Percentiles rank a stretch among this genome's conserved stretches.
Evolutionary conservation across 2,797 vertebrate genomes (phyloP).

Genomic region (Micropoecilia bifurca): DNA sequence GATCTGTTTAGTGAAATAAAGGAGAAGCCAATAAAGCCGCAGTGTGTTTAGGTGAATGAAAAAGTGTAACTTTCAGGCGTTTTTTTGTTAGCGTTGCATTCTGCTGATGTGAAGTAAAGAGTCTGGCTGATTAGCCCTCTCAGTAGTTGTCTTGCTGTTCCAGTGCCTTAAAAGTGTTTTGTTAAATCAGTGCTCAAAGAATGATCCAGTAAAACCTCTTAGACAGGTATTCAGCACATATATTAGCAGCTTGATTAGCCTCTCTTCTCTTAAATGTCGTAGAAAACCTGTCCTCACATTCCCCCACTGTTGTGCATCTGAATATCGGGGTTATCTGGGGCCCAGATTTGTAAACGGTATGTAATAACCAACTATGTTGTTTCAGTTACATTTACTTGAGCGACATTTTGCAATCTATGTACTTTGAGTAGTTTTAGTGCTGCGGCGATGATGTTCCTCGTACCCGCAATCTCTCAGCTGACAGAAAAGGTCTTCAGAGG

Average conservation of each 20-base stretch:
- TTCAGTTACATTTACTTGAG: neutral
- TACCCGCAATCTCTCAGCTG: no score
- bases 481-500: no score
- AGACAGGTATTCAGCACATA: conserved; percentile 34
- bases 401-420: neutral
- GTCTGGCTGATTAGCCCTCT: conserved; percentile 42
- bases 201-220: conserved; percentile 62
- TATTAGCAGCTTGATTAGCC: conserved; percentile 21
- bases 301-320: conserved; percentile 8
- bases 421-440: neutral
- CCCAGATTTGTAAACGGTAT: neutral
- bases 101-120: conserved; percentile 16
- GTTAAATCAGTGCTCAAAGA: conserved; percentile 70
- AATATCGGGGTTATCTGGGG: neutral
- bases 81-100: neutral
- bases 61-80: neutral
- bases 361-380: neutral
- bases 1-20: neutral
- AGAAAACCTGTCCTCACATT: conserved; percentile 12
- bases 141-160: conserved; percentile 34
- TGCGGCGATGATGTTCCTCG: no score
- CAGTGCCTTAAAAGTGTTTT: conserved; percentile 47
- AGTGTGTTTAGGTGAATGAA: neutral
- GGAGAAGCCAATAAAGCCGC: neutral
- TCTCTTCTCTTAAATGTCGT: conserved; percentile 14